Evolutionary conservation across 2,797 vertebrate species (phyloP), one percentile per base, ranked within the genome.

Genomic region (Sebastes oblongus): DNA sequence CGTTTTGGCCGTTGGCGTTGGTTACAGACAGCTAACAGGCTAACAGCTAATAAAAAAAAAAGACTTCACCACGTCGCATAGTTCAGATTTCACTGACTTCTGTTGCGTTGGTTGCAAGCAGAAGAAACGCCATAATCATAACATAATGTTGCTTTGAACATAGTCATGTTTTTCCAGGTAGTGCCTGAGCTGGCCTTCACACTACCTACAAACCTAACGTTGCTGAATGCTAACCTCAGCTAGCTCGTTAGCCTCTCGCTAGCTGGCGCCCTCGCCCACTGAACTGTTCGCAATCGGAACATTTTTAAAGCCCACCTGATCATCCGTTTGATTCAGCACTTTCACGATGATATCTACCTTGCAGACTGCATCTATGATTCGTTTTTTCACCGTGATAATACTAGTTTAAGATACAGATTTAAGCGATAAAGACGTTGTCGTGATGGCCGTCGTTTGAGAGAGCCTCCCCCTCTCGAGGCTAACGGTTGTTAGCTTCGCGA

Each of bases 381-480:
- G 1, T 25, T 46, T 36, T 46, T 46, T n/a, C 30, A 12, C 18
- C 4, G 6, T 3, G 3, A 14, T 11, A 58, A 13, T 0, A 52
- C 30, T 82, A 56, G 50, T 77, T 83, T 42, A 76, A 86, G 87
- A 79, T 78, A 9, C 84, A 81, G 88, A 42, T 42, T 82, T 67
- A 76, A 36, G 83, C 86, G 88, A 93, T 92, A 91, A 93, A 92
- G 86, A 88, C 86, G 52, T 16, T 42, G 85, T 81, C 91, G 91
- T 93, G 93, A 94, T 94, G 93, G 94, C 93, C 92, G 93, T 92
- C 94, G 90, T 75, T 81, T 71, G 12, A 65, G 75, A 90, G 83
- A 68, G 88, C 90, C 93, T 90, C 93, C 92, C 92, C 92, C 90
- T 89, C 89, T 85, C 90, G 75, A 86, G 3, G 93, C 94, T 92